A percentile compares a stretch with the other conserved stretches of the same genome.
phyloP scores from a whole-genome alignment of 1,140 invertebrate genomes.

The Pseudomyrmex sp. region DNA sequence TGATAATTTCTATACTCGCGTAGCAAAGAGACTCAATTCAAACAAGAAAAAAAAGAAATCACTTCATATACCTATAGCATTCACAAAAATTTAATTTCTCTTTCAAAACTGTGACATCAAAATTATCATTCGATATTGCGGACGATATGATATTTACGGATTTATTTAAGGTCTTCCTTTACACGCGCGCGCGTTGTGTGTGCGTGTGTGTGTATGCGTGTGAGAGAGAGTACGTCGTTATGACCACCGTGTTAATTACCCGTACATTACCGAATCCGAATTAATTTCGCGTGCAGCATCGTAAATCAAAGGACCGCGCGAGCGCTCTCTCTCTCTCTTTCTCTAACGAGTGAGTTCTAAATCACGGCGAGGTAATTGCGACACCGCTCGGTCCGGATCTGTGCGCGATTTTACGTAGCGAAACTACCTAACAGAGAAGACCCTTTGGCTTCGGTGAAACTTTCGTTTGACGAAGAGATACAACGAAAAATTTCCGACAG shows the following conservation, averaged over 20 bases:
- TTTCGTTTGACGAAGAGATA: slow-evolving; percentile 20
- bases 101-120: not conserved
- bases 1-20: not conserved
- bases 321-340: slow-evolving; percentile 21
- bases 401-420: slow-evolving; percentile 72
- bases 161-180: not conserved
- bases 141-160: not conserved
- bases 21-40: not conserved
- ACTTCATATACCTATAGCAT: not conserved
- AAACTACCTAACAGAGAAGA: slow-evolving; percentile 66
- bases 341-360: slow-evolving; percentile 80
- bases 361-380: slow-evolving; percentile 79
- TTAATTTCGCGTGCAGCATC: slow-evolving; percentile 76
- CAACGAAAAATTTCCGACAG: not conserved
- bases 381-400: slow-evolving; percentile 72
- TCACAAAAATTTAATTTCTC: not conserved
- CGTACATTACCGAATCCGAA: slow-evolving; percentile 79
- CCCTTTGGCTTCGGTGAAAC: slow-evolving; percentile 46
- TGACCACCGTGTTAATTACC: slow-evolving; percentile 66
- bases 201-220: not conserved
- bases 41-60: too few relatives aligned
- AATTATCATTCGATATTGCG: not conserved
- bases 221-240: not conserved
- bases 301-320: slow-evolving; percentile 77
- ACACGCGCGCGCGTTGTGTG: not conserved